These are phyloP conservation scores for Paratilapia polleni DNA, from an alignment of 2,113 vertebrate genomes.

Conservation along the genomic window DNA sequence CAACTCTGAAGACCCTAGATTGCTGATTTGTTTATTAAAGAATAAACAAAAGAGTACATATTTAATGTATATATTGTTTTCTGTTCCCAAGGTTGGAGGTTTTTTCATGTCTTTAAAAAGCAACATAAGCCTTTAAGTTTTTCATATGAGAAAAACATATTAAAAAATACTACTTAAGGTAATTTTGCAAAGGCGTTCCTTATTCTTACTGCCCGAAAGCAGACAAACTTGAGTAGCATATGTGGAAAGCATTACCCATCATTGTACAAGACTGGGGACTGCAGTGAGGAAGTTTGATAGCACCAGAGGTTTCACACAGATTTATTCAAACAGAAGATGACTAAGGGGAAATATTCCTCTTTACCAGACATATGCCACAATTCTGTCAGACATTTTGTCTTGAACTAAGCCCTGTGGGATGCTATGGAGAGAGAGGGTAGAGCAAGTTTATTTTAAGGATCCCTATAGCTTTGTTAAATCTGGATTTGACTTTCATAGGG, in stretches of 20 bases:
- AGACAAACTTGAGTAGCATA: constrained; percentile 1
- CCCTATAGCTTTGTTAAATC: constrained; percentile 55
- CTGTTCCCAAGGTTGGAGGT: neutral
- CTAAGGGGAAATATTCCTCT: constrained; percentile 47
- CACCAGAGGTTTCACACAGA: constrained; percentile 46
- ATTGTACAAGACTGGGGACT: constrained; percentile 22
- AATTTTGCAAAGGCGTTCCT: constrained; percentile 21
- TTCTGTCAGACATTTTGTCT: constrained; percentile 68
- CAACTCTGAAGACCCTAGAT: too few species aligned
- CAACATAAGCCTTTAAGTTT: constrained; percentile 63
- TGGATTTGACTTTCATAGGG: constrained; percentile 53
- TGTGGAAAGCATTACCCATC: constrained; percentile 29
- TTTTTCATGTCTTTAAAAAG: constrained; percentile 29
- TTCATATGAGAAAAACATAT: constrained; percentile 56
- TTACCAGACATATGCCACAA: constrained; percentile 64
- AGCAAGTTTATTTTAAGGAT: constrained; percentile 61
- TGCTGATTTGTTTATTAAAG: too few species aligned
- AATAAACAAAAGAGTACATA: too few species aligned
- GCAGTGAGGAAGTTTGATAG: constrained; percentile 26
- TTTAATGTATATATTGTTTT: neutral
- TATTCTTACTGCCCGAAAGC: constrained; percentile 24
- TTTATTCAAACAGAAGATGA: constrained; percentile 63
- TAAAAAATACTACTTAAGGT: constrained; percentile 50
- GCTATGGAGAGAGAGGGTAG: constrained; percentile 13
- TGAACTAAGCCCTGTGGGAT: constrained; percentile 50